Conservation (phyloP, 2,888 invertebrate species). For the Tetranychus piercei region DNA sequence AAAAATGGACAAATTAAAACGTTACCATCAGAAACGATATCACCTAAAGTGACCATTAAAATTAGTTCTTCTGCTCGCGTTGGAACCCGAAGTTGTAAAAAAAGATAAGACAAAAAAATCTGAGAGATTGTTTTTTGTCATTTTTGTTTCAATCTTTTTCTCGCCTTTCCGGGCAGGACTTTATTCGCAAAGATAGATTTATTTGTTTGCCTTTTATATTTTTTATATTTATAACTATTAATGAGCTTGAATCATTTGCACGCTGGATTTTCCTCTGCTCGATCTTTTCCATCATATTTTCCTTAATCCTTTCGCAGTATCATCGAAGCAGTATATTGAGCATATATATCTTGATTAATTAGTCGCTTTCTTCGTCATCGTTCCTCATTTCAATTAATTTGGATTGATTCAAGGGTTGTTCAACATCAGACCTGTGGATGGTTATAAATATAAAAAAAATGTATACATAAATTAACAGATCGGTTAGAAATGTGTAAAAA, state of each 20-base stretch:
- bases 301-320: neutral
- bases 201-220: neutral
- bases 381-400: slow-evolving; percentile 33
- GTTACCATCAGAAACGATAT: neutral
- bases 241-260: neutral
- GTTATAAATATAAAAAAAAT: too few species aligned
- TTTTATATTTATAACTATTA: neutral
- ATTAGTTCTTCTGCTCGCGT: neutral
- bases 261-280: neutral
- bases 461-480: too few species aligned
- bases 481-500: too few species aligned
- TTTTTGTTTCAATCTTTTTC: neutral
- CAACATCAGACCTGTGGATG: slow-evolving; percentile 11
- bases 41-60: neutral
- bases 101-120: neutral
- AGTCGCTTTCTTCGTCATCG: slow-evolving; percentile 49
- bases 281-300: neutral
- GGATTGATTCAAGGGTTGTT: slow-evolving; percentile 17
- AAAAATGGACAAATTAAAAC: neutral
- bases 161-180: neutral
- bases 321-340: neutral
- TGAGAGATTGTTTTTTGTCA: neutral
- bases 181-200: neutral
- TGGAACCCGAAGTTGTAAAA: neutral
- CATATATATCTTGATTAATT: slow-evolving; percentile 29